A percentile compares a stretch with the other conserved stretches of the same genome.
phyloP scores from a whole-genome alignment of 2,797 vertebrate genomes.

The Trachops cirrhosus region DNA sequence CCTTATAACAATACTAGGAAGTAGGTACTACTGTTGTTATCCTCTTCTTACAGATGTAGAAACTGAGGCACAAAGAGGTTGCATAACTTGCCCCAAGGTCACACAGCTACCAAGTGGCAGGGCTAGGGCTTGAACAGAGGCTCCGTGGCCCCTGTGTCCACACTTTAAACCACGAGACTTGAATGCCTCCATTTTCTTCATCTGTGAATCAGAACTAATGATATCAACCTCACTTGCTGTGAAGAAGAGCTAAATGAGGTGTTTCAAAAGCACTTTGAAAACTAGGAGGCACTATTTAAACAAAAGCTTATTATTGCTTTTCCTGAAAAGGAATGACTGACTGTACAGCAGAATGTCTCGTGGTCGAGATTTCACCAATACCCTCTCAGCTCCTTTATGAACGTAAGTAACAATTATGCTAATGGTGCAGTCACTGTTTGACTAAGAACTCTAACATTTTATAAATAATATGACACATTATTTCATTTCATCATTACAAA shows the following conservation, averaged over 20 bases:
- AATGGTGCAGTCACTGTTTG: neutral
- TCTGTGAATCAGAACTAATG: neutral
- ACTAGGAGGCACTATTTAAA: neutral
- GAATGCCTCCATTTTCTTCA: neutral
- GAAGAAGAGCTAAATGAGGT: neutral
- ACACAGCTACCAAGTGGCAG: neutral
- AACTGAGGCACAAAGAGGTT: neutral
- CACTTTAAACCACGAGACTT: neutral
- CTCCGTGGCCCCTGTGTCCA: neutral
- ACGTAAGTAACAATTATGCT: neutral
- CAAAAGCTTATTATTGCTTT: neutral
- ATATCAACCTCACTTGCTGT: neutral
- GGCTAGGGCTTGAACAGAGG: neutral
- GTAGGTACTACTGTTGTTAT: neutral
- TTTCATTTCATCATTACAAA: conserved; percentile 2
- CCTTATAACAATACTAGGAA: neutral
- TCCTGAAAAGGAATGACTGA: neutral
- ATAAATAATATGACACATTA: neutral
- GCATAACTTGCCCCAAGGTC: neutral
- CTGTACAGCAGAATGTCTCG: neutral
- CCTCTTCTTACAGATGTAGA: neutral
- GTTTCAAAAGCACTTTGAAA: neutral
- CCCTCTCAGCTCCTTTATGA: neutral
- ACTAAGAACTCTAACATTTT: neutral
- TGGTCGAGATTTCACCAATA: neutral